Evolutionary conservation across 1,140 invertebrate genomes (phyloP).

Genomic region (Ceratina japonica): DNA sequence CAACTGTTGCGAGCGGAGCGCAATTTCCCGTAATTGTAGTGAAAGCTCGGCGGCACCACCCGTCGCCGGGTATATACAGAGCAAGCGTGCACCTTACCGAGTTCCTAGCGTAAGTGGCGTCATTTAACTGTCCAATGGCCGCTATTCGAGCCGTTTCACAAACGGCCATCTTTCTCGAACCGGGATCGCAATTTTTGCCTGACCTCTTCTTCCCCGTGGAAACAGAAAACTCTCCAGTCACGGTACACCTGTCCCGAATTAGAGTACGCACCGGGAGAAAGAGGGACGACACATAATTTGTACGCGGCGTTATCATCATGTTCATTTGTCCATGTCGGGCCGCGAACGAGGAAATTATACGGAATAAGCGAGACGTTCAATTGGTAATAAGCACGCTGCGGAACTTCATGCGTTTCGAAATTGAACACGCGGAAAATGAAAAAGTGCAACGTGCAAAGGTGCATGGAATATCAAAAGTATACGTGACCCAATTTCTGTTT

Average conservation of each 20-base stretch:
- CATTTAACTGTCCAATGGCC: slow-evolving; percentile 75
- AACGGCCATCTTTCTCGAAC: slow-evolving; percentile 50
- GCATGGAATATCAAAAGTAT: too few species aligned
- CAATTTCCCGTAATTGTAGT: slow-evolving; percentile 78
- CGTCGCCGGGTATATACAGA: slow-evolving; percentile 40
- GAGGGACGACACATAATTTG: too few species aligned
- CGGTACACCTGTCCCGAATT: background rate
- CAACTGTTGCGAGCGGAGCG: slow-evolving; percentile 72
- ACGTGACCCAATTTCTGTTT: too few species aligned
- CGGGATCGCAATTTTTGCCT: slow-evolving; percentile 3
- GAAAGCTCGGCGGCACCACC: slow-evolving; percentile 68
- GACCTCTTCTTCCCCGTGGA: background rate
- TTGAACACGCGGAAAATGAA: too few species aligned
- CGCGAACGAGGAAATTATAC: too few species aligned
- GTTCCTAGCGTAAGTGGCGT: slow-evolving; percentile 69
- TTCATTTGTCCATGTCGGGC: too few species aligned
- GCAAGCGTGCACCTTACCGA: slow-evolving; percentile 51
- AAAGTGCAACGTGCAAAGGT: too few species aligned
- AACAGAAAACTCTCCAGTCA: background rate
- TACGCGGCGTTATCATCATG: too few species aligned
- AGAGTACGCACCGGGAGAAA: background rate
- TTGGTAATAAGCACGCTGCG: too few species aligned
- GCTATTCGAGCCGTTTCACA: slow-evolving; percentile 63
- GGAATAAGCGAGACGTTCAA: too few species aligned
- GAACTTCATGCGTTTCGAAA: too few species aligned